Evolutionary conservation across 2,888 invertebrate genomes (phyloP), one percentile per base, ranked within the genome.

Genomic region (Xestia rhomboidea): DNA sequence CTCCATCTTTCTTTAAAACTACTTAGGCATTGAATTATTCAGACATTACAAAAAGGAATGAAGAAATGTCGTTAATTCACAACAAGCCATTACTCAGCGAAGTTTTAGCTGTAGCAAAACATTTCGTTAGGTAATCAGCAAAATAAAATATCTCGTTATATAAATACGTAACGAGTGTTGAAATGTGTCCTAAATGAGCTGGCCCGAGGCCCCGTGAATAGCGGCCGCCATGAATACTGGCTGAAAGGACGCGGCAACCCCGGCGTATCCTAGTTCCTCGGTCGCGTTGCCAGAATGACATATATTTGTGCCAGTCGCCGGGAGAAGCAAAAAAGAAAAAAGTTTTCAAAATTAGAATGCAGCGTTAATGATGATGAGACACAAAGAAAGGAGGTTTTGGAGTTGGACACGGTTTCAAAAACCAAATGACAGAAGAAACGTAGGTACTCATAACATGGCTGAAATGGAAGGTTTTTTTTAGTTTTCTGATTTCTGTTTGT

Each of bases 121-220:
- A 77, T 54, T 73, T 87, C 60, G 46, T 85, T 79, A 63, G 21
- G 81, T 74, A 85, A 85, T 87, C 78, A 82, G 71, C 67, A 68
- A 57, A 69, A 67, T 57, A 73, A 74, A 72, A 87, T 85, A 77
- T 54, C 79, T 54, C 49, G 57, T 74, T 30, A 62, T 62, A 34
- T 21, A 34, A 79, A 87, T 75, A 78, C 46, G 73, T 74, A 83
- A 76, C 63, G 73, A 79, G 78, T 75, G 78, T 75, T 82, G 76
- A 88, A 89, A 87, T 84, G 88, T 87, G 87, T 76, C 79, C 82
- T 79, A 84, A 89, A 88, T 86, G 86, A 87, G 86, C 79, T 81
- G 54, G 82, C 83, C 81, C 77, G 69, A 76, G 76, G 81, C 77
- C 41, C 62, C 54, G 79, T 89, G 88, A 89, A 89, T 87, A 84